phyloP scores from a whole-genome alignment of 2,888 invertebrate genomes.

The Emesis furor region DNA sequence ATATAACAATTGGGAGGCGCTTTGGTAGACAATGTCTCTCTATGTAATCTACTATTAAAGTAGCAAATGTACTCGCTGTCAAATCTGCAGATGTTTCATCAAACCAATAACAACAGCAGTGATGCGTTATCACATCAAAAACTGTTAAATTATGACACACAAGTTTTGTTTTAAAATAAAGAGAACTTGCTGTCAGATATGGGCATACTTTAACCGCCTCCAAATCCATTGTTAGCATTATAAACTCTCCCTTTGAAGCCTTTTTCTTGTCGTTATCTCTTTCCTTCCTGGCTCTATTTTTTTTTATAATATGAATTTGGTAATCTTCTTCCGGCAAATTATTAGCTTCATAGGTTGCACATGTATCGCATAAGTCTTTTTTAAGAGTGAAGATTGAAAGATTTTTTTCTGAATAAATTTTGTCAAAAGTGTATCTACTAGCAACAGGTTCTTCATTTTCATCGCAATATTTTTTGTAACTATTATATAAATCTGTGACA shows the following conservation, averaged over 20 bases:
- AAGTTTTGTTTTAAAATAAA: constrained; percentile 73
- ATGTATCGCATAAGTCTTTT: too few species aligned
- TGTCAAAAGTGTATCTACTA: neutral
- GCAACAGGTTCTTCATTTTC: neutral
- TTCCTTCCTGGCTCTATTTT: constrained; percentile 67
- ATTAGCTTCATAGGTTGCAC: too few species aligned
- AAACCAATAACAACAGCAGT: constrained; percentile 71
- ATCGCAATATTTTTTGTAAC: neutral
- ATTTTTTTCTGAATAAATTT: neutral
- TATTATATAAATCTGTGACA: neutral
- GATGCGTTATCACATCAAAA: constrained; percentile 57
- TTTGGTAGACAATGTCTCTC: too few species aligned
- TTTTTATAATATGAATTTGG: too few species aligned
- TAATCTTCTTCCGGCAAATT: too few species aligned
- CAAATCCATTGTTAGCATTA: constrained; percentile 16
- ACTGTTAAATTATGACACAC: constrained; percentile 73
- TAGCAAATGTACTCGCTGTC: too few species aligned
- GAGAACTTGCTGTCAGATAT: constrained; percentile 41
- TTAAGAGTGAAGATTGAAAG: too few species aligned
- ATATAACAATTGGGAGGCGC: too few species aligned
- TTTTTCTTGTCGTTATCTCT: constrained; percentile 67
- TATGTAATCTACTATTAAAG: too few species aligned
- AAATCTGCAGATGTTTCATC: too few species aligned
- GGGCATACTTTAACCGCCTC: constrained; percentile 27
- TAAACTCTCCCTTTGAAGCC: constrained; percentile 49